Evolutionary conservation across 2,888 invertebrate species (phyloP).

Genomic region (Sesia bembeciformis): DNA sequence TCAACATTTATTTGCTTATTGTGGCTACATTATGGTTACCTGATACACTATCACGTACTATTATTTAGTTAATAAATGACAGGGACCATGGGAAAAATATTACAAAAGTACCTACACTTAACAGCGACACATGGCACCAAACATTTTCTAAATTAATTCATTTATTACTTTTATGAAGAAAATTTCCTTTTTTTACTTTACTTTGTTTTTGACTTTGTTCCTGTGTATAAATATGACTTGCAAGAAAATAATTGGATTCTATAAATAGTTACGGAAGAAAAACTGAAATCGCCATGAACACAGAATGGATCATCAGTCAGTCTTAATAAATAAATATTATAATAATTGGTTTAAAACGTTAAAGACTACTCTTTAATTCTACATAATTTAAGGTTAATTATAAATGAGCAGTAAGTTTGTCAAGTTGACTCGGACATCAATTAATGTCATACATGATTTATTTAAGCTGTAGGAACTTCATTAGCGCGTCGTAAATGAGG

Average conservation of each 20-base stretch:
- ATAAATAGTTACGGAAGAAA: not conserved
- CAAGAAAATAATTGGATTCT: not conserved
- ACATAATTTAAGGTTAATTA: not conserved
- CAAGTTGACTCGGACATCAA: not conserved
- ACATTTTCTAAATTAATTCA: too few species aligned
- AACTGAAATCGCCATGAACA: not conserved
- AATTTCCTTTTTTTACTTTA: not conserved
- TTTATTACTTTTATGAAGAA: too few species aligned
- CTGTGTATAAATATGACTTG: not conserved
- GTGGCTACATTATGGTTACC: too few species aligned
- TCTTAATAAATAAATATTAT: not conserved
- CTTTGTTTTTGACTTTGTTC: not conserved
- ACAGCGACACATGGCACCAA: too few species aligned
- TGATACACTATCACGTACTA: too few species aligned
- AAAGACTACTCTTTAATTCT: not conserved
- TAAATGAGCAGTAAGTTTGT: not conserved
- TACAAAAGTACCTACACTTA: too few species aligned
- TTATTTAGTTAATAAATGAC: too few species aligned
- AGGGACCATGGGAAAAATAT: too few species aligned
- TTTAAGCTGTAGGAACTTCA: constrained; percentile 88
- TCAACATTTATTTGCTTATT: too few species aligned
- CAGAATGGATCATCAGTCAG: not conserved
- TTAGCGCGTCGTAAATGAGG: constrained; percentile 89
- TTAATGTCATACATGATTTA: not conserved
- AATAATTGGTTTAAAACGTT: not conserved